A percentile compares a stretch with the other conserved stretches of the same genome.
These are phyloP conservation scores for Pyralis farinalis DNA, from an alignment of 2,888 invertebrate species.

Conservation along the genomic window DNA sequence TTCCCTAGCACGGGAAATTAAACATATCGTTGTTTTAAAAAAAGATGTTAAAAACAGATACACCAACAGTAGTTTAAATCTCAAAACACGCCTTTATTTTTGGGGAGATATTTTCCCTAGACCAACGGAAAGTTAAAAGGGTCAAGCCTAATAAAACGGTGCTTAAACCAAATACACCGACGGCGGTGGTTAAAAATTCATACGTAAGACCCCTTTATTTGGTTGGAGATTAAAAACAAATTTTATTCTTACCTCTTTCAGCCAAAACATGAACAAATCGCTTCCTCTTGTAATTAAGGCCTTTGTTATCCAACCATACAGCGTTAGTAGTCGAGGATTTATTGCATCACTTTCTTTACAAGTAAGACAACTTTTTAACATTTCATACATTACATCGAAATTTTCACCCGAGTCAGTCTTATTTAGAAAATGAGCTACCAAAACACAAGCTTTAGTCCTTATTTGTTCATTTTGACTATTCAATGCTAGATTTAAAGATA, in stretches of 20 bases:
- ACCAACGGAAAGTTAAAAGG: no score
- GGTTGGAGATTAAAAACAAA: slow-evolving; percentile 5
- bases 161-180: no score
- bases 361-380: slow-evolving; percentile 45
- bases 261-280: slow-evolving; percentile 59
- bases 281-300: slow-evolving; percentile 60
- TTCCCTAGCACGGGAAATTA: no score
- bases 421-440: slow-evolving; percentile 82
- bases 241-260: slow-evolving; percentile 49
- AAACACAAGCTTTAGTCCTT: slow-evolving; percentile 62
- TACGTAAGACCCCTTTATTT: no score
- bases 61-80: no score
- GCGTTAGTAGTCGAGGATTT: slow-evolving; percentile 45
- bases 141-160: no score
- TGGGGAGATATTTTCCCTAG: no score
- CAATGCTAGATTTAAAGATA: slow-evolving; percentile 55
- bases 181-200: no score
- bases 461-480: slow-evolving; percentile 43
- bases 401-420: slow-evolving; percentile 68
- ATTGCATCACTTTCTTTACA: slow-evolving; percentile 34
- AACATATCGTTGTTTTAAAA: no score
- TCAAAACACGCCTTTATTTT: no score
- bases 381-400: slow-evolving; percentile 59
- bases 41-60: no score
- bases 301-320: slow-evolving; percentile 67